A percentile compares a stretch with the other conserved stretches of the same genome.
Conservation (phyloP, 1,140 invertebrate genomes). For the Doryteuthis pealeii region DNA sequence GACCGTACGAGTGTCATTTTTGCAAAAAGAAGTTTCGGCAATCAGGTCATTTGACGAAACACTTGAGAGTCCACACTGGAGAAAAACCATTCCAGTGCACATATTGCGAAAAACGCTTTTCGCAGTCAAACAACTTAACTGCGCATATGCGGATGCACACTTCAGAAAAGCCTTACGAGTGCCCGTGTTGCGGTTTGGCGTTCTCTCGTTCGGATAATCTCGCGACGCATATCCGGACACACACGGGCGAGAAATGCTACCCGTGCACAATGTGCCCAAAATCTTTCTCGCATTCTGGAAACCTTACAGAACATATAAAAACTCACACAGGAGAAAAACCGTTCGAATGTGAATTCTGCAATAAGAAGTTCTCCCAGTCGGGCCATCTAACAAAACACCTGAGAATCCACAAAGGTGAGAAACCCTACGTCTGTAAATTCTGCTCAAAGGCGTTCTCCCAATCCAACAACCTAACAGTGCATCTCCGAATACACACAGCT, state of each 20-base stretch:
- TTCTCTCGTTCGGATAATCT: constrained; percentile 40
- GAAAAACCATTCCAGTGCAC: constrained; percentile 66
- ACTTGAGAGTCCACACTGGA: constrained; percentile 22
- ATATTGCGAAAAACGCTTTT: constrained; percentile 35
- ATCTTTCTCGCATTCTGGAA: constrained; percentile 21
- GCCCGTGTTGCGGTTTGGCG: constrained; percentile 54
- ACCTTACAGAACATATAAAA: constrained; percentile 20
- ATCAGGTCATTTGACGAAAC: constrained; percentile 21
- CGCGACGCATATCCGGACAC: constrained; percentile 51
- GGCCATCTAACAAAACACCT: constrained; percentile 72
- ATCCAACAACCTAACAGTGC: constrained; percentile 87
- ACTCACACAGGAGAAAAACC: constrained; percentile 28
- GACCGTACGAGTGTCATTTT: constrained; percentile 27
- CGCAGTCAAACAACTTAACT: constrained; percentile 36
- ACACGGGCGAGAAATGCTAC: constrained; percentile 47
- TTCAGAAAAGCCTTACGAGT: constrained; percentile 55
- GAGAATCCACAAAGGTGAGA: constrained; percentile 63
- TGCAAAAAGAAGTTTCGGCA: constrained; percentile 23
- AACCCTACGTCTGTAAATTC: constrained; percentile 72
- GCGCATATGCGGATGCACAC: constrained; percentile 57
- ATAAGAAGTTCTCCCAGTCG: constrained; percentile 52
- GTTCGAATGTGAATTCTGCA: constrained; percentile 57
- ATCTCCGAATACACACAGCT: constrained; percentile 68
- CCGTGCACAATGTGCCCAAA: constrained; percentile 25
- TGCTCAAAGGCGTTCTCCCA: constrained; percentile 82